Base-by-base conservation (phyloP, 2,888 invertebrate species). In the Osmoderma eremita region DNA sequence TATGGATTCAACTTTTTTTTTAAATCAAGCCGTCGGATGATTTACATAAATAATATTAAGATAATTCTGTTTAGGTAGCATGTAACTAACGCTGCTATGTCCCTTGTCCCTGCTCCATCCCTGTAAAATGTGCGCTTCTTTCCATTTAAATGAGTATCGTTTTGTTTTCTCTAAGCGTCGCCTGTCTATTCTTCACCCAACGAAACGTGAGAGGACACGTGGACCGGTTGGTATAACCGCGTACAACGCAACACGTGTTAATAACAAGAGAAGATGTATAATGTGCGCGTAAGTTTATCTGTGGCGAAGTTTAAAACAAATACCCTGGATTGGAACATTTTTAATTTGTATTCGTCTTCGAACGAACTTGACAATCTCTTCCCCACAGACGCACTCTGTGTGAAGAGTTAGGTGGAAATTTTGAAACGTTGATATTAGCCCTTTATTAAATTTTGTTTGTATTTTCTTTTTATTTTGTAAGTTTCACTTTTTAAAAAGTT, bases 31-130 rank as follows among this genome's bases (percentile, higher is more conserved):
- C 15, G 58, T 61, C 30, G 30, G 58, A n/a, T 30, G 45, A 30
- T 61, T 61, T 61, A 61, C 58, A 61, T 61, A 61, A 61, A 61
- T 61, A 61, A 45, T 45, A 61, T 42, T 42, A 58, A 30, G 30
- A 61, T 61, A 61, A 61, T 61, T 61, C 58, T 17, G 45, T 61
- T 45, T 10, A 48, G 20, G 1, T 17, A 12, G 17, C 17, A 18
- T 12, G 48, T 48, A 12, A n/a, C n/a, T n/a, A n/a, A n/a, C 15
- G 38, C 4, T 38, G 8, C 17, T 2, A 10, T 13, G 53, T 38
- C n/a, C 13, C 17, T 13, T n/a, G n/a, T 10, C 17, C 17, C n/a
- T 5, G 15, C n/a, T n/a, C n/a, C 17, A 17, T 36, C 36, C 17
- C 20, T 39, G n/a, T 39, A 22, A n/a, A 12, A 41, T 56, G 13